Base-by-base conservation (phyloP, 2,113 vertebrate species). In the Campylorhamphus procurvoides region DNA sequence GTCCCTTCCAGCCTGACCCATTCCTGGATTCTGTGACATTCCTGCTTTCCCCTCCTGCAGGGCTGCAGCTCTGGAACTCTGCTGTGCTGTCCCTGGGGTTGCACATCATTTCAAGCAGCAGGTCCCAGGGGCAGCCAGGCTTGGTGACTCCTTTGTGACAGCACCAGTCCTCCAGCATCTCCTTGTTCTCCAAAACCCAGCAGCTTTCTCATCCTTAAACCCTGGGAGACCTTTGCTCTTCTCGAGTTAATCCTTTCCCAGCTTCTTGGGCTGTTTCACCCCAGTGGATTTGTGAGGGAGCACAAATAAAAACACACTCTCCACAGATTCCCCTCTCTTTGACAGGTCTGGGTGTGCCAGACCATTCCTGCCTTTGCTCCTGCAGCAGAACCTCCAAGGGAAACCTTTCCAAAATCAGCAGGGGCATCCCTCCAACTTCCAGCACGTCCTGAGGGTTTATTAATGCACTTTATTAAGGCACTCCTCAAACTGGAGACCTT, bases 401-500 rank as follows among this genome's bases (percentile, higher is more conserved):
- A 90, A 93, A 87, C 59, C 69, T 87, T 69, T 67, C 42, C 59
- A 86, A 90, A 86, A 62, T n/a, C 67, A 76, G 66, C 42, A 5
- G 17, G 47, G 47, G 59, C 77, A 49, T 37, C 64, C 75, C 3
- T 3, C 47, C 83, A 83, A 4, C 23, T 71, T 44, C 71, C 35
- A 60, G 29, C 50, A 80, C 72, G 67, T 91, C 92, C 75, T 66
- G 17, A 59, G 63, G 83, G 37, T 39, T 83, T 72, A 55, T 71
- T 71, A 75, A 84, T 44, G 60, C 40, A 16, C 39, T 72, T 27
- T 14, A 52, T 37, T 37, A 37, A 37, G 77, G 84, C 66, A 18
- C 33, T 7, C 91, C 91, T 72, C 39, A 71, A 27, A 64, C 63
- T 33, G 44, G 33, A 92, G 55, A 44, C 50, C 31, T 25, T 19